Percentiles rank a stretch among this genome's conserved stretches.
Conservation (phyloP, 2,888 invertebrate species). For the Euzetes globulus region DNA sequence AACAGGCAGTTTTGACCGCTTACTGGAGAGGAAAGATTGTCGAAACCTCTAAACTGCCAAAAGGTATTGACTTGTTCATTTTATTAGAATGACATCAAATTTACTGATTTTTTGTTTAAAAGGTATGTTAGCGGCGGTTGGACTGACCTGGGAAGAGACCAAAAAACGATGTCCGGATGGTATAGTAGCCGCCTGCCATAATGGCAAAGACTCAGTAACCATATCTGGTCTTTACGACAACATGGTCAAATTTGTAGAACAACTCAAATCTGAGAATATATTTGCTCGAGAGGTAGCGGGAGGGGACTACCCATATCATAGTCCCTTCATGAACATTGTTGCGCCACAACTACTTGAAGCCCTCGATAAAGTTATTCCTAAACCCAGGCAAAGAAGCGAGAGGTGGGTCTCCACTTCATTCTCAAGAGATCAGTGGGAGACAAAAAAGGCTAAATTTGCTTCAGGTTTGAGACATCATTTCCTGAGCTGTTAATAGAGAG, state of each 20-base stretch:
- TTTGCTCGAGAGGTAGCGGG: slow-evolving; percentile 80
- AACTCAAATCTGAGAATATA: slow-evolving; percentile 63
- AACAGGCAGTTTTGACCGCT: slow-evolving; percentile 86
- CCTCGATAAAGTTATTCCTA: slow-evolving; percentile 57
- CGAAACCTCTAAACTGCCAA: slow-evolving; percentile 57
- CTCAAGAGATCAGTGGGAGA: slow-evolving; percentile 72
- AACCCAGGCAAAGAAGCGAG: slow-evolving; percentile 66
- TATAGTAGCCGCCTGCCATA: slow-evolving; percentile 85
- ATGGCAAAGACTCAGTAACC: slow-evolving; percentile 85
- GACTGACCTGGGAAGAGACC: slow-evolving; percentile 76
- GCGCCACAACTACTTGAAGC: slow-evolving; percentile 62
- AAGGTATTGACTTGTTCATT: slow-evolving; percentile 13
- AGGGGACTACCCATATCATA: slow-evolving; percentile 88
- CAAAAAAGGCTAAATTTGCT: slow-evolving; percentile 67
- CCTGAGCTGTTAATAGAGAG: slow-evolving; percentile 44
- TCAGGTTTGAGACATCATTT: slow-evolving; percentile 50
- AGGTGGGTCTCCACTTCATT: slow-evolving; percentile 92
- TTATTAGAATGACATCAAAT: background rate
- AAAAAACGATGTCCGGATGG: slow-evolving; percentile 65
- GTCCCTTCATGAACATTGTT: slow-evolving; percentile 76
- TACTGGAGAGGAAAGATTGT: slow-evolving; percentile 83
- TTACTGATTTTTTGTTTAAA: slow-evolving; percentile 45
- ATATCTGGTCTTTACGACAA: slow-evolving; percentile 75
- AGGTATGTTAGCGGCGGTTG: slow-evolving; percentile 88
- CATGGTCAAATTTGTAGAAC: slow-evolving; percentile 60